phyloP scores from a whole-genome alignment of 1,140 invertebrate species.

The Aphelinus atriplicis region DNA sequence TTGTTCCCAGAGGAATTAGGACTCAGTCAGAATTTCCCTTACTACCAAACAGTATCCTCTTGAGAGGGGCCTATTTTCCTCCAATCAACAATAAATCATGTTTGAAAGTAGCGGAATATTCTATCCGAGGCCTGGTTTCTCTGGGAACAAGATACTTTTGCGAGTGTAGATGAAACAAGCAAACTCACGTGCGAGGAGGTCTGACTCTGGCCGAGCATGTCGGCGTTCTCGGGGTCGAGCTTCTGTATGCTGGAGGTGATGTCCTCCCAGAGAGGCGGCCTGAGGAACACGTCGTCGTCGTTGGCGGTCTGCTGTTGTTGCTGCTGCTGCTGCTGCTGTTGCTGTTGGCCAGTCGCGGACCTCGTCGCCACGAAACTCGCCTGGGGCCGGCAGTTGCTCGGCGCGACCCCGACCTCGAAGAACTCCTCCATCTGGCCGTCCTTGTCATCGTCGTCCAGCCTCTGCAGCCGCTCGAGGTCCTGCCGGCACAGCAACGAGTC shows the following conservation, averaged over 20 bases:
- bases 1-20: too few relatives aligned
- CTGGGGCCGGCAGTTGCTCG: constrained; percentile 53
- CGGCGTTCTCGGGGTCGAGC: constrained; percentile 87
- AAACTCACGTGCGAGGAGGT: constrained; percentile 46
- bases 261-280: constrained; percentile 87
- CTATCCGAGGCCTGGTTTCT: too few relatives aligned
- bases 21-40: too few relatives aligned
- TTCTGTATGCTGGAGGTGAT: constrained; percentile 89
- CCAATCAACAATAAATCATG: too few relatives aligned
- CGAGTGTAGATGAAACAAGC: too few relatives aligned
- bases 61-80: too few relatives aligned
- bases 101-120: too few relatives aligned
- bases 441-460: constrained; percentile 68
- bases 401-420: constrained; percentile 65
- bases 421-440: constrained; percentile 74
- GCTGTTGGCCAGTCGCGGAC: constrained; percentile 45
- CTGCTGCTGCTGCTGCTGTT: background rate
- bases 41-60: too few relatives aligned
- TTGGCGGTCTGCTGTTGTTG: constrained; percentile 42
- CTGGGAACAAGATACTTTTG: too few relatives aligned
- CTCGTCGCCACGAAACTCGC: constrained; percentile 69
- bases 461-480: constrained; percentile 68
- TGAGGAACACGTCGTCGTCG: constrained; percentile 84
- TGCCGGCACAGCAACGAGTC: constrained; percentile 71
- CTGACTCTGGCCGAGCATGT: constrained; percentile 75